These are phyloP conservation scores for Haliclystus octoradiatus DNA, from an alignment of 30 jellyfish, hydroid and myxozoan species.

Conservation along the genomic window DNA sequence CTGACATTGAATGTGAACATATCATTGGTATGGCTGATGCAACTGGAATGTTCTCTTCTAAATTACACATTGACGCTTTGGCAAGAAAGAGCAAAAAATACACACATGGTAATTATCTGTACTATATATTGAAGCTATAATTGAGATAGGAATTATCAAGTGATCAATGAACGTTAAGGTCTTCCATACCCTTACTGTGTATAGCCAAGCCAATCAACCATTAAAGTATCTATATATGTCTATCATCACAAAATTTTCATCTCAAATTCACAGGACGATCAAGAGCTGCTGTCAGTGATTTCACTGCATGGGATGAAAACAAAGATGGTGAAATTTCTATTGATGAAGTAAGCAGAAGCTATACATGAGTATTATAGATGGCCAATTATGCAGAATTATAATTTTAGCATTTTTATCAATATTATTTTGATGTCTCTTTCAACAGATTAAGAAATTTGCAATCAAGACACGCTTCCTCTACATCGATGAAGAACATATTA, in stretches of 20 bases:
- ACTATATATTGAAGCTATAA: not conserved
- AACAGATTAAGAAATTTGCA: conserved; percentile 56
- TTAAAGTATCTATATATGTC: not conserved
- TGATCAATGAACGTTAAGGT: not conserved
- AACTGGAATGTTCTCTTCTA: conserved; percentile 64
- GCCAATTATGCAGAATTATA: not conserved
- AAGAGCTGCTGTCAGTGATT: conserved; percentile 35
- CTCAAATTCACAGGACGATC: conserved; percentile 21
- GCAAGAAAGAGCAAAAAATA: conserved; percentile 34
- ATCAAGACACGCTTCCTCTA: conserved; percentile 23
- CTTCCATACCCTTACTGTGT: not conserved
- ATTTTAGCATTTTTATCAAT: not conserved
- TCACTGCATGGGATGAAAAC: conserved; percentile 36
- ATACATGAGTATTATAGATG: not conserved
- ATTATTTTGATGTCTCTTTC: not conserved
- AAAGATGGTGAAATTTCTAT: conserved; percentile 36
- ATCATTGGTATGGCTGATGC: conserved; percentile 58
- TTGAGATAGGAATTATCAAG: not conserved
- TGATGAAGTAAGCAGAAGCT: conserved; percentile 38
- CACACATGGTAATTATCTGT: conserved; percentile 44
- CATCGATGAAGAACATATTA: not conserved
- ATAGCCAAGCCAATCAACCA: no score
- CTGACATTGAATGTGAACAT: conserved; percentile 41
- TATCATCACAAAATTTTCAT: not conserved
- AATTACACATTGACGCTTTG: conserved; percentile 71